These are phyloP conservation scores for Ectobius pallidus DNA, from an alignment of 2,888 invertebrate species.

Conservation along the genomic window DNA sequence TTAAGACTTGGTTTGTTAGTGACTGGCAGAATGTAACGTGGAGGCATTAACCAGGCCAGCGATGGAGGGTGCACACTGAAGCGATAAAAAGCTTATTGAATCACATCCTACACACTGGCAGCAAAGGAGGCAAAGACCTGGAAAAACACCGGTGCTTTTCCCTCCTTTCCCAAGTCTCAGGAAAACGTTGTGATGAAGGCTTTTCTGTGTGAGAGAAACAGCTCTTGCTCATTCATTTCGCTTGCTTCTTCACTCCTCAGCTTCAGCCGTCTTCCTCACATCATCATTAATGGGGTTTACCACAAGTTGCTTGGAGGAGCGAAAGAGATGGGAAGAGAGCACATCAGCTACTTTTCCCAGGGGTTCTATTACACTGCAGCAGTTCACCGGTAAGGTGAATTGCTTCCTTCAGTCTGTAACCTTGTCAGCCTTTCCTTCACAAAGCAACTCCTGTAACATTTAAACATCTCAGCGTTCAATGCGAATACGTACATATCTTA, in stretches of 20 bases:
- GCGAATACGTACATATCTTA: no score
- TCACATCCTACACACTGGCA: slow-evolving; percentile 26
- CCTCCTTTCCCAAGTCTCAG: not conserved
- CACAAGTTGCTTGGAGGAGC: slow-evolving; percentile 21
- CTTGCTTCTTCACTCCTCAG: slow-evolving; percentile 28
- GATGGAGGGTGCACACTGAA: slow-evolving; percentile 12
- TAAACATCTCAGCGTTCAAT: no score
- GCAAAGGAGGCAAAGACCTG: slow-evolving; percentile 21
- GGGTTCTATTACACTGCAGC: slow-evolving; percentile 16
- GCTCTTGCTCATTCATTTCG: not conserved
- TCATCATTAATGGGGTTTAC: slow-evolving; percentile 33
- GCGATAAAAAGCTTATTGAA: slow-evolving; percentile 33
- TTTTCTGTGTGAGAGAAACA: not conserved
- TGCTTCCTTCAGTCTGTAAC: slow-evolving; percentile 19
- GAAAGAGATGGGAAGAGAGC: no score
- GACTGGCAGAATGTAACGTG: slow-evolving; percentile 3
- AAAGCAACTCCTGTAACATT: no score
- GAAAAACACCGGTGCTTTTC: slow-evolving; percentile 21
- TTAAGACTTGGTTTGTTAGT: no score
- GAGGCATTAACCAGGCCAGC: slow-evolving; percentile 1
- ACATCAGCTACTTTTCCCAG: slow-evolving; percentile 19
- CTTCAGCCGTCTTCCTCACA: slow-evolving; percentile 19
- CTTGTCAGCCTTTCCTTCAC: not conserved
- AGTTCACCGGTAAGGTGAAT: slow-evolving; percentile 10
- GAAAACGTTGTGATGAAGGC: slow-evolving; percentile 2